phyloP scores from a whole-genome alignment of 2,888 invertebrate genomes.

The Sarcophaga variegata region DNA sequence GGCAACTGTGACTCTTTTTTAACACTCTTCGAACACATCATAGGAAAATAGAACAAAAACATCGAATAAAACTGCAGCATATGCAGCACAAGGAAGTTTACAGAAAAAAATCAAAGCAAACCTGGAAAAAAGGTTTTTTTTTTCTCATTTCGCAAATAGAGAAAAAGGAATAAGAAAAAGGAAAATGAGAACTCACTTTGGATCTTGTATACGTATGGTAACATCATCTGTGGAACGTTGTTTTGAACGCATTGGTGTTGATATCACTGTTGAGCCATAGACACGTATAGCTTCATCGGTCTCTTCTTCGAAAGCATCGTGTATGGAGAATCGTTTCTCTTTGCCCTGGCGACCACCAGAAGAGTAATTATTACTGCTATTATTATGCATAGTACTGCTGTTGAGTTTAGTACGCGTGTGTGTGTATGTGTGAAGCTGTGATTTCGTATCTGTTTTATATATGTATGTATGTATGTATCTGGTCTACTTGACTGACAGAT shows the following conservation, averaged over 20 bases:
- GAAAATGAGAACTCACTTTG: conserved; percentile 78
- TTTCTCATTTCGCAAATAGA: neutral
- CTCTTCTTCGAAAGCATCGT: conserved; percentile 93
- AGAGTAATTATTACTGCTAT: conserved; percentile 63
- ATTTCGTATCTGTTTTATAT: neutral
- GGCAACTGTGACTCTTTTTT: too few relatives aligned
- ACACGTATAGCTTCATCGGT: conserved; percentile 92
- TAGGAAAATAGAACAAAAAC: too few relatives aligned
- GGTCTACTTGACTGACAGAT: conserved; percentile 1
- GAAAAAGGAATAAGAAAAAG: neutral
- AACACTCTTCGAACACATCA: too few relatives aligned
- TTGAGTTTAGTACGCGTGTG: neutral
- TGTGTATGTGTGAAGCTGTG: neutral
- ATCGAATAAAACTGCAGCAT: too few relatives aligned
- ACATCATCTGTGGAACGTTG: conserved; percentile 84
- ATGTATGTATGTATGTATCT: conserved; percentile 14
- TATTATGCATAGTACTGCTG: conserved; percentile 65
- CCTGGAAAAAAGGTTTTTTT: neutral
- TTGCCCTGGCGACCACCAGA: conserved; percentile 70
- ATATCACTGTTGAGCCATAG: conserved; percentile 89
- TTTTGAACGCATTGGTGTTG: conserved; percentile 86
- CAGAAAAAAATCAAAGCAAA: neutral
- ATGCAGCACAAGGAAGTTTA: too few relatives aligned
- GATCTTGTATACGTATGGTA: conserved; percentile 83
- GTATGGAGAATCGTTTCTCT: conserved; percentile 89